Base-by-base conservation (phyloP, 2,888 invertebrate genomes). In the Yponomeuta sedellus region DNA sequence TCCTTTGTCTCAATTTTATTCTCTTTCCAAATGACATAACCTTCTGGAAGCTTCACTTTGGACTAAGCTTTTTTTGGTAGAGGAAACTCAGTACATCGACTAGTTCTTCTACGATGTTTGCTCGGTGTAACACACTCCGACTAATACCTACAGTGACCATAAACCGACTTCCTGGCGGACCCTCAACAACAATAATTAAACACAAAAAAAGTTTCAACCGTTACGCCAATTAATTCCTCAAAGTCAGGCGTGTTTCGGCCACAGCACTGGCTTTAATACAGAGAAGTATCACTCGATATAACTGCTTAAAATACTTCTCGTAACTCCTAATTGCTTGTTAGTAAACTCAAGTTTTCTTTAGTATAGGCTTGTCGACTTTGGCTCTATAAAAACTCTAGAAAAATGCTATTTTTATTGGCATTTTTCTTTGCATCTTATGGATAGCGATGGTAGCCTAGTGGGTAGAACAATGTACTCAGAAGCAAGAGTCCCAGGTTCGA, bases 161-260 rank as follows among this genome's bases (percentile, higher is more conserved):
- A 58, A 58, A 58, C 22, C 20, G 19, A 58, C 61, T 61, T 61
- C 34, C 61, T 28, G 25, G 61, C 25, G 25, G 20, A 28, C 40
- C 44, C 20, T 63, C 20, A 63, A 1, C 28, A 61, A 61, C 19
- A 64, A 44, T 64, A 44, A 64, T 40, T 52, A 52, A 22, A 61
- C n/a, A 64, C 34, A 57, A 57, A 64, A 64, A 64, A 64, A 56
- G 57, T 77, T 76, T 75, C 75, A 74, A 78, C 78, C 86, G 89
- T 88, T 81, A 85, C 89, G 90, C 81, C 81, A 89, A 90, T 90
- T 90, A 91, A 89, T 82, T 89, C 77, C 77, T 85, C 86, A 86
- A 88, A 88, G 86, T 84, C 86, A 87, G 44, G 44, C 44, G 44
- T 16, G 44, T 52, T 12, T 52, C 5, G 44, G 16, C 44, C 44